These are phyloP conservation scores for Heliconius sara DNA, from an alignment of 2,888 invertebrate genomes.

Conservation along the genomic window DNA sequence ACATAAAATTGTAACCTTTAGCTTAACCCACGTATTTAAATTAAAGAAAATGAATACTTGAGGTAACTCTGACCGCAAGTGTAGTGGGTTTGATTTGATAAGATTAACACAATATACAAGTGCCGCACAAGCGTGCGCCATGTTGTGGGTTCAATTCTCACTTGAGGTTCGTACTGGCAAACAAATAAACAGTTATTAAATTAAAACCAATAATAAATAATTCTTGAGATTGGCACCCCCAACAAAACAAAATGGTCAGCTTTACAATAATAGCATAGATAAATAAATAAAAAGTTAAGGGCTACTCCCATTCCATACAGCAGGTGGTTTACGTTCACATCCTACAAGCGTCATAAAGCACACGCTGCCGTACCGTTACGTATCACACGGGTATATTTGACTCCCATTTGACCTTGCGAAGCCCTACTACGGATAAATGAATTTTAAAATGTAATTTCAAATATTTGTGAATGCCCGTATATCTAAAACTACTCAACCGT, in stretches of 20 bases:
- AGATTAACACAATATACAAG: too few species aligned
- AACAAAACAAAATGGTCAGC: not conserved
- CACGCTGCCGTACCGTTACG: slow-evolving; percentile 69
- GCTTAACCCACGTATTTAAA: too few species aligned
- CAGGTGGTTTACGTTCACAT: slow-evolving; percentile 44
- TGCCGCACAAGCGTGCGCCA: too few species aligned
- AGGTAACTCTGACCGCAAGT: too few species aligned
- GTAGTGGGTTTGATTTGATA: too few species aligned
- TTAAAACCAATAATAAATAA: not conserved
- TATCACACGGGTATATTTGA: slow-evolving; percentile 64
- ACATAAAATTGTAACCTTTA: too few species aligned
- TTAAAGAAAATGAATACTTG: too few species aligned
- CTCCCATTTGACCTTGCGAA: slow-evolving; percentile 38
- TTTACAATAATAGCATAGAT: not conserved
- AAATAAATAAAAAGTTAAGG: not conserved
- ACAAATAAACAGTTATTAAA: not conserved
- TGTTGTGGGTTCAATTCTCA: too few species aligned
- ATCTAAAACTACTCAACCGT: not conserved
- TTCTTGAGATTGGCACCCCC: not conserved
- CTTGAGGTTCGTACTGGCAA: too few species aligned
- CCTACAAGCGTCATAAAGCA: slow-evolving; percentile 62
- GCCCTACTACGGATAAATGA: not conserved
- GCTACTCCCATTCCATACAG: slow-evolving; percentile 18
- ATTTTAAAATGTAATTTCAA: not conserved
- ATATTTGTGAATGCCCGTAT: not conserved